These are phyloP conservation scores for Drosophila quadrilineata DNA, from an alignment of 1,140 invertebrate species.

Conservation along the genomic window DNA sequence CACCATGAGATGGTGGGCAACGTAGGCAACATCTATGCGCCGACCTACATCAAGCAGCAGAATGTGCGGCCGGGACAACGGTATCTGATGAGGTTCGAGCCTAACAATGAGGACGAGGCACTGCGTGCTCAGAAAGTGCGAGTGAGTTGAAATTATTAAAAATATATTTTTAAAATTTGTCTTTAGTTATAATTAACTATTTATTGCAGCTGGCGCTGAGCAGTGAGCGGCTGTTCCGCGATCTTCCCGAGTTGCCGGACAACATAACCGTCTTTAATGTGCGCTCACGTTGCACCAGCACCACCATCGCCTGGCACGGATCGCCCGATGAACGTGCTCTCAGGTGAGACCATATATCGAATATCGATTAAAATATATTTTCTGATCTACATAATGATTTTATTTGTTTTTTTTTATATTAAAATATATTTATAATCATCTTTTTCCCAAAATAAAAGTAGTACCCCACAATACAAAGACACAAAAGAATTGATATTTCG, in stretches of 20 bases:
- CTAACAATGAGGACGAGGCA: conserved; percentile 75
- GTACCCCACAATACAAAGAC: too few species aligned
- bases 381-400: neutral
- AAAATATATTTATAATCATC: too few species aligned
- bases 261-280: conserved; percentile 73
- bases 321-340: conserved; percentile 68
- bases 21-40: conserved; percentile 57
- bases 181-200: neutral
- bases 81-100: conserved; percentile 68
- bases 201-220: conserved; percentile 61
- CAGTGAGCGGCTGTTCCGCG: conserved; percentile 53
- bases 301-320: conserved; percentile 76
- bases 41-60: conserved; percentile 62
- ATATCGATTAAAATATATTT: neutral
- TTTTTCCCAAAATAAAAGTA: too few species aligned
- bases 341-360: conserved; percentile 36
- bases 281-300: conserved; percentile 60
- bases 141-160: conserved; percentile 41
- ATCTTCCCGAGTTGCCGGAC: conserved; percentile 66
- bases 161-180: neutral
- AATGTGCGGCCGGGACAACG: conserved; percentile 55
- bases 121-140: conserved; percentile 72
- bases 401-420: too few species aligned
- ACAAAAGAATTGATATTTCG: too few species aligned
- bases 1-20: conserved; percentile 44